These are phyloP conservation scores for Spialia ferax DNA, from an alignment of 2,888 invertebrate species.

Conservation along the genomic window DNA sequence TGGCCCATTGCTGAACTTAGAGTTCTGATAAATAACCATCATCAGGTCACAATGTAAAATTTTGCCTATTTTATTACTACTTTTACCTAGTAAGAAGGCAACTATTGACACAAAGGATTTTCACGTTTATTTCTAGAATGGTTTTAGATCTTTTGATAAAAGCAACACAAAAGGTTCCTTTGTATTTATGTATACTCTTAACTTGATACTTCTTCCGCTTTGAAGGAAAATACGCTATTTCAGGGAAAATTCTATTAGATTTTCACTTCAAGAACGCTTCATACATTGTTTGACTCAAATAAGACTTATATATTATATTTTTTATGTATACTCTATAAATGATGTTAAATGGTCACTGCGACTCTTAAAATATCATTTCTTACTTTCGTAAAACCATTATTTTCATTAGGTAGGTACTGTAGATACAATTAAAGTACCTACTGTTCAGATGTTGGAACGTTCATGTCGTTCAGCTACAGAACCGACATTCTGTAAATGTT, in stretches of 20 bases:
- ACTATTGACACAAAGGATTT: not conserved
- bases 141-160: not conserved
- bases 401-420: too few relatives aligned
- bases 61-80: too few relatives aligned
- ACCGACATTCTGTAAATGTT: conserved; percentile 16
- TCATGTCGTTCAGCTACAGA: conserved; percentile 9
- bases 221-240: conserved; percentile 6
- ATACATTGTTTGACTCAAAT: not conserved
- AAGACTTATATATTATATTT: too few relatives aligned
- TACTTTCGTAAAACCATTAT: too few relatives aligned
- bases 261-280: not conserved
- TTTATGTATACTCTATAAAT: too few relatives aligned
- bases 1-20: too few relatives aligned
- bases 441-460: conserved; percentile 17
- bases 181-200: not conserved
- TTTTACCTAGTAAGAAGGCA: too few relatives aligned
- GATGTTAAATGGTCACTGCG: too few relatives aligned
- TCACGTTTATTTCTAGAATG: not conserved
- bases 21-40: too few relatives aligned
- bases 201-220: conserved; percentile 12
- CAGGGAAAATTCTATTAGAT: not conserved
- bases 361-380: too few relatives aligned
- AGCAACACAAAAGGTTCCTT: conserved; percentile 7
- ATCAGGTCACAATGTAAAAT: too few relatives aligned
- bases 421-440: not conserved